Evolutionary conservation across 1,140 invertebrate genomes (phyloP).

Genomic region (Listronotus bonariensis): DNA sequence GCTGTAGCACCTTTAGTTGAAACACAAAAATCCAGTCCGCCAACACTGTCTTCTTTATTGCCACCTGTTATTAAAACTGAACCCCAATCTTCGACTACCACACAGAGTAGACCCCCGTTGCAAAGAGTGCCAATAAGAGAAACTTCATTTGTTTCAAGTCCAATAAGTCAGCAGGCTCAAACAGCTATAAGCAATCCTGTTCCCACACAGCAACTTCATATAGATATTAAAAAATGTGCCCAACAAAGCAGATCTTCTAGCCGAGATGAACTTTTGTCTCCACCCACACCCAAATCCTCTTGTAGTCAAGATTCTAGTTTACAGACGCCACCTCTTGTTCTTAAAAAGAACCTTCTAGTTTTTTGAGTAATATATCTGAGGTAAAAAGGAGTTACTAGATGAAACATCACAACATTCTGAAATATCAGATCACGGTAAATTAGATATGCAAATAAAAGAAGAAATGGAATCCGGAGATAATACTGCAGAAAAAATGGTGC

Average conservation of each 20-base stretch:
- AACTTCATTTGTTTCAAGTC: slow-evolving; percentile 62
- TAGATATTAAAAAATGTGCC: slow-evolving; percentile 52
- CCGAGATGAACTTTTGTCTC: slow-evolving; percentile 54
- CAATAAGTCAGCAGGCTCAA: slow-evolving; percentile 40
- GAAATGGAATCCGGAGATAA: slow-evolving; percentile 57
- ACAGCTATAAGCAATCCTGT: slow-evolving; percentile 24
- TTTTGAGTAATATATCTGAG: slow-evolving; percentile 52
- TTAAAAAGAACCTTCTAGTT: slow-evolving; percentile 47
- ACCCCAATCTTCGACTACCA: slow-evolving; percentile 38
- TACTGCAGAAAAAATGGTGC: slow-evolving; percentile 41
- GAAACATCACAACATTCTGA: slow-evolving; percentile 66
- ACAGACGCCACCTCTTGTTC: slow-evolving; percentile 50
- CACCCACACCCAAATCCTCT: slow-evolving; percentile 50
- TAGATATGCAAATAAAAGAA: slow-evolving; percentile 63
- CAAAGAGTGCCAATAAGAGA: slow-evolving; percentile 57
- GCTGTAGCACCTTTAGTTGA: slow-evolving; percentile 71
- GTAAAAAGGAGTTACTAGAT: slow-evolving; percentile 66
- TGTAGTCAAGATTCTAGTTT: slow-evolving; percentile 54
- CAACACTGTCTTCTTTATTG: slow-evolving; percentile 60
- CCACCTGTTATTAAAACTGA: slow-evolving; percentile 53
- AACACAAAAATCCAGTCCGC: slow-evolving; percentile 71
- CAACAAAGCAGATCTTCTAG: slow-evolving; percentile 52
- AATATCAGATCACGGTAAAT: slow-evolving; percentile 63
- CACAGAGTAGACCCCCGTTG: slow-evolving; percentile 17
- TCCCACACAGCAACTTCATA: slow-evolving; percentile 50